Conservation (phyloP, 2,888 invertebrate genomes). For the Octodonta nipae region DNA sequence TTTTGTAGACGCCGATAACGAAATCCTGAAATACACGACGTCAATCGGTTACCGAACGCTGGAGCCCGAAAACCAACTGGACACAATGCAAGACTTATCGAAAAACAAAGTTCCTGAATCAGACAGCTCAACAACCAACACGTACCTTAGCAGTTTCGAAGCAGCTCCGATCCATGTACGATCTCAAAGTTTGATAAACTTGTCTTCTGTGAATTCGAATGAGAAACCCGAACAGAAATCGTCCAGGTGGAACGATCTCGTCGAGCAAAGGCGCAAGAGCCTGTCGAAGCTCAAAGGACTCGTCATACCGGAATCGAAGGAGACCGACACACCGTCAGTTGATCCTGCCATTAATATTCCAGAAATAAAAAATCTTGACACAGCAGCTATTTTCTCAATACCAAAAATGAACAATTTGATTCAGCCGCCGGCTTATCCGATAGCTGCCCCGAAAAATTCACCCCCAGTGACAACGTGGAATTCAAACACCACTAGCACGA, state of each 20-base stretch:
- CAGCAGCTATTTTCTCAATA: constrained; percentile 22
- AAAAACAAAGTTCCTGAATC: neutral
- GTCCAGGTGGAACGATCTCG: constrained; percentile 53
- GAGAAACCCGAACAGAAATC: constrained; percentile 24
- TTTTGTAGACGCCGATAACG: constrained; percentile 42
- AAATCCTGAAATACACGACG: constrained; percentile 4
- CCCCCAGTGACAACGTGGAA: constrained; percentile 34
- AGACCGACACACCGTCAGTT: constrained; percentile 24
- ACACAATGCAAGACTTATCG: neutral
- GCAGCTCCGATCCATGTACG: constrained; percentile 30
- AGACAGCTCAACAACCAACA: constrained; percentile 4
- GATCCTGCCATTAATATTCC: constrained; percentile 60
- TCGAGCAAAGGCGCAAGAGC: constrained; percentile 69
- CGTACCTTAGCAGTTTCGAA: constrained; percentile 21
- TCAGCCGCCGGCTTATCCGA: neutral
- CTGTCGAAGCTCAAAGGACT: constrained; percentile 77
- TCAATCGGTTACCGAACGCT: neutral
- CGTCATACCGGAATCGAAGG: constrained; percentile 65
- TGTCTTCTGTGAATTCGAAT: no score
- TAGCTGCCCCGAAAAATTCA: constrained; percentile 13
- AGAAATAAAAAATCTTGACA: constrained; percentile 56
- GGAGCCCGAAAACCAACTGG: neutral
- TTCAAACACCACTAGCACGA: constrained; percentile 38
- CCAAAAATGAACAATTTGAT: constrained; percentile 15
- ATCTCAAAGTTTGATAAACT: constrained; percentile 37